These are phyloP conservation scores for Phallusia fumigata DNA, from an alignment of 23 tunicate species.

Conservation along the genomic window DNA sequence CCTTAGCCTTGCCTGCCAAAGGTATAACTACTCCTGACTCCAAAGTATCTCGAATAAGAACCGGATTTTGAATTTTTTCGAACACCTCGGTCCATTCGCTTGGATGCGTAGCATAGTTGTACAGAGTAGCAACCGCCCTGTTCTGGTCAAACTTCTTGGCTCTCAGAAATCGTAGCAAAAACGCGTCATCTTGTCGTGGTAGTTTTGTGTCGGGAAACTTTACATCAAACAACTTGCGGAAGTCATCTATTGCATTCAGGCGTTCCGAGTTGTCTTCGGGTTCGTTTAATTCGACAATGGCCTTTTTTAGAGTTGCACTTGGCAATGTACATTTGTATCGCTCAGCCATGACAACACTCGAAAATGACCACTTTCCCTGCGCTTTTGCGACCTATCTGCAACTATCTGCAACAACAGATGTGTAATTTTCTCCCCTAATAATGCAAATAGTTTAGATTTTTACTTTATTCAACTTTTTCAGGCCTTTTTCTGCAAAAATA, in stretches of 20 bases:
- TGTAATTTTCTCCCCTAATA: too few relatives aligned
- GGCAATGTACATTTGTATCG: slow-evolving; percentile 38
- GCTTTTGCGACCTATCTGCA: too few relatives aligned
- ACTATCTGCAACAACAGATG: too few relatives aligned
- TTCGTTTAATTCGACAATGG: slow-evolving; percentile 49
- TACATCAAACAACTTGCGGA: slow-evolving; percentile 7
- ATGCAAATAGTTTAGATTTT: too few relatives aligned
- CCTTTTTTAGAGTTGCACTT: slow-evolving; percentile 30
- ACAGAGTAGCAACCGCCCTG: slow-evolving; percentile 31
- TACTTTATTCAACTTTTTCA: too few relatives aligned
- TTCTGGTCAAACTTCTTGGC: slow-evolving; percentile 61
- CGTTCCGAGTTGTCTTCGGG: slow-evolving; percentile 36
- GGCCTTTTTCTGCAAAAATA: too few relatives aligned
- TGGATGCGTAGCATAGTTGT: slow-evolving; percentile 26
- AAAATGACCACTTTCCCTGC: too few relatives aligned
- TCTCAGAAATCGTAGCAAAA: slow-evolving; percentile 54
- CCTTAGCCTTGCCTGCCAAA: slow-evolving; percentile 25
- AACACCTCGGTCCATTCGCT: slow-evolving; percentile 31
- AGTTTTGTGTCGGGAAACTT: slow-evolving; percentile 17
- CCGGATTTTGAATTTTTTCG: slow-evolving; percentile 48
- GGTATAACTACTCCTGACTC: slow-evolving; percentile 16
- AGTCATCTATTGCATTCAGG: slow-evolving; percentile 28
- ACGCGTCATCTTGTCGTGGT: slow-evolving; percentile 16
- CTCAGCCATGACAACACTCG: background rate
- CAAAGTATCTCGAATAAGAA: slow-evolving; percentile 13